Evolutionary conservation across 2,113 vertebrate species (phyloP).

Genomic region (Plectropomus leopardus): DNA sequence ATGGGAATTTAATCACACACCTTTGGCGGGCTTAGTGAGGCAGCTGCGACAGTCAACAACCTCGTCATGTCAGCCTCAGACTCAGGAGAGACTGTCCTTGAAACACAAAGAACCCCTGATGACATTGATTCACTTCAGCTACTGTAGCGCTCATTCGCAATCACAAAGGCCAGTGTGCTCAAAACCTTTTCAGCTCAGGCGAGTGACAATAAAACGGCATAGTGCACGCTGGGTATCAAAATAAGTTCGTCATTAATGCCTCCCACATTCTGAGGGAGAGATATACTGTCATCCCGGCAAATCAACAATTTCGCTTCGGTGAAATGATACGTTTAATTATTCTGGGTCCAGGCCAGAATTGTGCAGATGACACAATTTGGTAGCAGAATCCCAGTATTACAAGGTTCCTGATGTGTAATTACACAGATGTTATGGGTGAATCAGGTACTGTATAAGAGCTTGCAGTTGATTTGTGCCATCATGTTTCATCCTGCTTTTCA

Average conservation of each 20-base stretch:
- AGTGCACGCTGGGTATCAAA: slow-evolving; percentile 38
- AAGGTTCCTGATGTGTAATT: slow-evolving; percentile 69
- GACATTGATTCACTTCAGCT: slow-evolving; percentile 71
- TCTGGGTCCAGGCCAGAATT: slow-evolving; percentile 39
- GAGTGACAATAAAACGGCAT: slow-evolving; percentile 34
- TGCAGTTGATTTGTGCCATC: slow-evolving; percentile 71
- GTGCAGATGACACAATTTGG: slow-evolving; percentile 54
- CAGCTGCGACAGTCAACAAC: slow-evolving; percentile 76
- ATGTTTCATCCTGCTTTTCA: slow-evolving; percentile 77
- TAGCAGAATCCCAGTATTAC: slow-evolving; percentile 55
- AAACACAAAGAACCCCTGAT: slow-evolving; percentile 75
- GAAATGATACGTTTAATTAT: slow-evolving; percentile 62
- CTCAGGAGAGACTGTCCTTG: slow-evolving; percentile 75
- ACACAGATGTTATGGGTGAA: slow-evolving; percentile 74
- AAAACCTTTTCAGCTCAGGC: slow-evolving; percentile 39
- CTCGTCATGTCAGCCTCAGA: slow-evolving; percentile 71
- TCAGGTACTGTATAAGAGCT: slow-evolving; percentile 66
- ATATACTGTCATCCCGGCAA: slow-evolving; percentile 12
- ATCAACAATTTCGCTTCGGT: slow-evolving; percentile 26
- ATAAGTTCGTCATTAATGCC: slow-evolving; percentile 47
- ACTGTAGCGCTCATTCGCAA: slow-evolving; percentile 32
- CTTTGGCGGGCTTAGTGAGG: slow-evolving; percentile 64
- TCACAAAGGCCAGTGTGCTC: slow-evolving; percentile 47
- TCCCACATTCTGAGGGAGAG: slow-evolving; percentile 19
- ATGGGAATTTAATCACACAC: slow-evolving; percentile 77